Evolutionary conservation across 2,797 vertebrate genomes (phyloP).

Genomic region (Rhincodon typus): DNA sequence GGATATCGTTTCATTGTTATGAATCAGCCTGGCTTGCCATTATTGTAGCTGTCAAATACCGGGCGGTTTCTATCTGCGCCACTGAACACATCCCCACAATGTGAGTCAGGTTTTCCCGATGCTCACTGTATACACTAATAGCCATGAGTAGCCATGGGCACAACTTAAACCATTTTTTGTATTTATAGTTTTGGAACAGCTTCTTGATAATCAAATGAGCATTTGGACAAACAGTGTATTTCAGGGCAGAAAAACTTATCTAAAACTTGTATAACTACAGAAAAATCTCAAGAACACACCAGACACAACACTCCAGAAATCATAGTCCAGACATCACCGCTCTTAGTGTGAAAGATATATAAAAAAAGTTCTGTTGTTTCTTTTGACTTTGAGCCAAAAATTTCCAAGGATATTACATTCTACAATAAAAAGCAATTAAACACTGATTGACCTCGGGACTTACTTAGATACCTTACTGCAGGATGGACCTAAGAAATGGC

Average conservation of each 20-base stretch:
- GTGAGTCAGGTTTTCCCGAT: slow-evolving; percentile 1
- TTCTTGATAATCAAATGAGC: neutral
- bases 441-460: neutral
- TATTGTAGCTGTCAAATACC: neutral
- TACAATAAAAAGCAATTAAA: neutral
- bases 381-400: neutral
- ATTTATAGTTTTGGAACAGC: neutral
- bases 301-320: slow-evolving; percentile 11
- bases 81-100: neutral
- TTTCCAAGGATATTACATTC: neutral
- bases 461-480: neutral
- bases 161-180: neutral
- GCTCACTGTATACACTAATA: neutral
- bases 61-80: neutral
- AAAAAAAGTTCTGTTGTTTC: neutral
- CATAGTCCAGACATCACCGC: neutral
- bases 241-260: neutral
- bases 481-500: neutral
- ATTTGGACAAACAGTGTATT: neutral
- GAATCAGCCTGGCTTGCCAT: slow-evolving; percentile 11
- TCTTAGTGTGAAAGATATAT: neutral
- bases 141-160: neutral
- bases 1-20: neutral
- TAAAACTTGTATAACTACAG: neutral
- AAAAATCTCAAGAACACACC: neutral